A percentile compares a stretch with the other conserved stretches of the same genome.
phyloP scores from a whole-genome alignment of 2,797 vertebrate species.

The Anguilla anguilla region DNA sequence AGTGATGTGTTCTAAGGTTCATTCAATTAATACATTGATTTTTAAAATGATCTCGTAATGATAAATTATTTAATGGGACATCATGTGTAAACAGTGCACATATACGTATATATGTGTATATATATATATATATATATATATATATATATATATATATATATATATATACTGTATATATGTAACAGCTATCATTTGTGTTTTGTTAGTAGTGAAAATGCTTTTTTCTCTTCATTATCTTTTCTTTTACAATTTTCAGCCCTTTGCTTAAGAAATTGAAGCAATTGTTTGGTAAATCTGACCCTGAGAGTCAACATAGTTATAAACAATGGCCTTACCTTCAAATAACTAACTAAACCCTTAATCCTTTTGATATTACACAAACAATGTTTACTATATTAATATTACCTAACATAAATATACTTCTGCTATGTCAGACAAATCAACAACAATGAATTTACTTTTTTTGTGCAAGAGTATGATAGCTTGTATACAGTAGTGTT shows the following conservation, averaged over 20 bases:
- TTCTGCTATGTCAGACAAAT: slow-evolving; percentile 23
- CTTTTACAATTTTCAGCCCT: not conserved
- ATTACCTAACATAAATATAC: slow-evolving; percentile 24
- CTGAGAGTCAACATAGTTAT: slow-evolving; percentile 31
- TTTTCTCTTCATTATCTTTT: not conserved
- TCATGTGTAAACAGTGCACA: too few relatives aligned
- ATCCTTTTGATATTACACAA: slow-evolving; percentile 42
- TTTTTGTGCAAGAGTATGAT: slow-evolving; percentile 20
- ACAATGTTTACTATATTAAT: slow-evolving; percentile 42
- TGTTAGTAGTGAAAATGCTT: not conserved
- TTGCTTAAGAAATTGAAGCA: not conserved
- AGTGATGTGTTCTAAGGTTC: too few relatives aligned
- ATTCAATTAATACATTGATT: not conserved
- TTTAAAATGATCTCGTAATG: too few relatives aligned
- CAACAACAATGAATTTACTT: slow-evolving; percentile 17
- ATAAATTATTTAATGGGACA: too few relatives aligned
- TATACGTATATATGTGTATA: too few relatives aligned
- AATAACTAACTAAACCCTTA: slow-evolving; percentile 44
- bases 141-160: too few relatives aligned
- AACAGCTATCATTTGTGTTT: too few relatives aligned
- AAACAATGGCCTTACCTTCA: slow-evolving; percentile 45
- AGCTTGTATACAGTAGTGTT: not conserved
- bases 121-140: too few relatives aligned
- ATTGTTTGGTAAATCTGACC: not conserved
- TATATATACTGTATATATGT: too few relatives aligned